A percentile compares a stretch with the other conserved stretches of the same genome.
phyloP scores from a whole-genome alignment of 2,888 invertebrate species.

The Atethmia centrago region DNA sequence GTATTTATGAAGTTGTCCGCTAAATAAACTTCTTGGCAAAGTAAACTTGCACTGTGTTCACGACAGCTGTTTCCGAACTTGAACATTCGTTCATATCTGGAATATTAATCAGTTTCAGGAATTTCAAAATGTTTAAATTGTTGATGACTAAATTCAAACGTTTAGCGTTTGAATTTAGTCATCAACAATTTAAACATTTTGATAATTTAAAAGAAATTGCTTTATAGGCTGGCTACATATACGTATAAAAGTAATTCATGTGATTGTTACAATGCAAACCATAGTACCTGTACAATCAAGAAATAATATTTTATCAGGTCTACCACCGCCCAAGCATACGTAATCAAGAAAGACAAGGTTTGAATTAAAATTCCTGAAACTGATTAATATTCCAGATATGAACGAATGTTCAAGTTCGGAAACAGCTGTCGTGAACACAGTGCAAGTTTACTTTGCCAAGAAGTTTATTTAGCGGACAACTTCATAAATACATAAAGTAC shows the following conservation, averaged over 20 bases:
- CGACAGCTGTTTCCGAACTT: constrained; percentile 59
- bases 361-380: constrained; percentile 48
- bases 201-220: too few species aligned
- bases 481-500: constrained; percentile 28
- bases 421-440: constrained; percentile 59
- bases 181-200: too few species aligned
- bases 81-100: constrained; percentile 49
- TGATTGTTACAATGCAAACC: background rate
- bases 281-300: too few species aligned
- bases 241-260: background rate
- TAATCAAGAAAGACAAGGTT: constrained; percentile 26
- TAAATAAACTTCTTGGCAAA: constrained; percentile 48
- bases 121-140: constrained; percentile 10
- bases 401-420: constrained; percentile 44
- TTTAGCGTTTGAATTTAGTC: too few species aligned
- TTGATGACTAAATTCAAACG: too few species aligned
- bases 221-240: too few species aligned
- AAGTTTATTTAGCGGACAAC: constrained; percentile 44
- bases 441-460: constrained; percentile 38
- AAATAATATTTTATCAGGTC: background rate
- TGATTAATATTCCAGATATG: constrained; percentile 62
- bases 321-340: constrained; percentile 26
- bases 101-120: constrained; percentile 61
- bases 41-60: constrained; percentile 40
- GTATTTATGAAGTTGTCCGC: constrained; percentile 32